Conservation (phyloP, 2,113 vertebrate genomes). For the Hystrix brachyura region DNA sequence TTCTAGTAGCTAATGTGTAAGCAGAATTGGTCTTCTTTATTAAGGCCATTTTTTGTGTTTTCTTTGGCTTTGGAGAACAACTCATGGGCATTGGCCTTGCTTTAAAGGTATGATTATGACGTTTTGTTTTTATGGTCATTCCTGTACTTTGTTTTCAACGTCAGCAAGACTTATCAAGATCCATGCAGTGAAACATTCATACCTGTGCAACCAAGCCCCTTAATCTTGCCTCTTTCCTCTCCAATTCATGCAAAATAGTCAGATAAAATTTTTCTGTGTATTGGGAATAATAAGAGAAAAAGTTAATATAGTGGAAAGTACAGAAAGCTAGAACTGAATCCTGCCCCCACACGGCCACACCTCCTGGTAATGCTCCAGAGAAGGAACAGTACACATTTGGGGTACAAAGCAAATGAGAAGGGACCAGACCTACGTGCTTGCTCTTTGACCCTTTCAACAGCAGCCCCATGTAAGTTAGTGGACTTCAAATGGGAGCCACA, state of each 20-base stretch:
- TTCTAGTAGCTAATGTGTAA: not conserved
- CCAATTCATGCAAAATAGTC: not conserved
- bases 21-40: not conserved
- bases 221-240: not conserved
- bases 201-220: not conserved
- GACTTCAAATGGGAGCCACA: fast-evolving
- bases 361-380: not conserved
- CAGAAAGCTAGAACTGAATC: not conserved
- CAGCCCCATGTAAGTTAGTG: not conserved
- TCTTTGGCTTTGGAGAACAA: not conserved
- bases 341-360: not conserved
- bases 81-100: not conserved
- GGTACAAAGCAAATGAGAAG: not conserved
- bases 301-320: not conserved
- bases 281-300: not conserved
- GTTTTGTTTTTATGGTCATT: not conserved
- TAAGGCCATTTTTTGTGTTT: constrained; percentile 18
- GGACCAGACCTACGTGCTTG: not conserved
- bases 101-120: no score
- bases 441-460: not conserved
- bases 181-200: not conserved
- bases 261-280: not conserved
- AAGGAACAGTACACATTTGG: not conserved
- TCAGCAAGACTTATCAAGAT: not conserved
- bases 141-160: not conserved